Base-by-base conservation (phyloP, 2,113 vertebrate genomes). In the Paradoxurus hermaphroditus region DNA sequence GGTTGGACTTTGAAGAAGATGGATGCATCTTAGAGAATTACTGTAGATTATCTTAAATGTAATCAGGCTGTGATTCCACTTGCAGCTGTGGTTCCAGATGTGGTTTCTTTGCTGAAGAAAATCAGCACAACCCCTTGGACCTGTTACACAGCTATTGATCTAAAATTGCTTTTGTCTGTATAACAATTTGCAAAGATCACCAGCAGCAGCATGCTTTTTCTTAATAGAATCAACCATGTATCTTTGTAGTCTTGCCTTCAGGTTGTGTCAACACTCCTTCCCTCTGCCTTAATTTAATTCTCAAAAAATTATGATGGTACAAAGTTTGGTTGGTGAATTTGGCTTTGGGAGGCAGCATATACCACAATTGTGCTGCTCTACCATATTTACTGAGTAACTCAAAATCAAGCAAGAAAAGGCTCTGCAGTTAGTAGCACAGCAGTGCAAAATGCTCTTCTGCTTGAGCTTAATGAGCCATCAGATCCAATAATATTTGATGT, bases 21-120 rank as follows among this genome's bases (percentile, higher is more conserved):
- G 41, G 39, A 83, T 94, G 10, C 51, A 77, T 95, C 79, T 96
- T 90, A 86, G 39, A 94, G 78, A 97, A 95, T 91, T 86, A 90
- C 87, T 92, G 14, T 79, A 56, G 90, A 86, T 96, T 90, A 84
- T 95, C 53, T 91, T 86, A 97, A 94, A 94, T 90, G 29, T 87
- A 97, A 94, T 95, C 95, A 97, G 34, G 21, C 87, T 86, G 75
- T 86, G 86, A 96, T 96, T 96, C 79, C n/a, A 96, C 34, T 90
- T 94, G 86, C 94, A 97, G 86, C 92, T 98, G 83, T 79, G 36
- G 11, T 95, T 97, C 86, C 96, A 96, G 97, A 94, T 97, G 94
- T 94, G 92, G 12, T 62, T 89, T 92, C 56, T 90, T 62, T 83
- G 27, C 46, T 89, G 67, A 96, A 73, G 31, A 36, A 88, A 94